Evolutionary conservation across 30 jellyfish, hydroid and myxozoan species (phyloP), one percentile per base, ranked within the genome.

Genomic region (Pseudorhiza aurosa): DNA sequence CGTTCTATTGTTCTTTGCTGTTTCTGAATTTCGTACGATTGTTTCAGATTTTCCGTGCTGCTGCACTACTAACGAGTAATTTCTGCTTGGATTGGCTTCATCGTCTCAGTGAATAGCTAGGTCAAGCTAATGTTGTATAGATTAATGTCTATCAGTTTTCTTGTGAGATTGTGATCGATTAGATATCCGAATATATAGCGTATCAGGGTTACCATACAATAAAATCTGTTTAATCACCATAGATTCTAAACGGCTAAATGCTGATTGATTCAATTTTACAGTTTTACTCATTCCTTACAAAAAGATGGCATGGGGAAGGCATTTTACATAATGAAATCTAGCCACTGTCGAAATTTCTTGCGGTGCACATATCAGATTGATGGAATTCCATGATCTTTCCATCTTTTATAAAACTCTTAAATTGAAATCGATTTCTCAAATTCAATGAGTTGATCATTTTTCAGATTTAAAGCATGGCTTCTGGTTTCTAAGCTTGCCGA

Each of bases 381-480:
- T 24, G 9, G 26, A 35, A 70, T 12, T 53, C 49, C 71, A 39
- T 45, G 83, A 70, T 70, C 83, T 60, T 53, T 47, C 27, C 33
- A 32, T 46, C 36, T 46, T 72, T 72, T 50, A 42, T 72, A 72
- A 39, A n/a, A 14, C 1, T 45, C 40, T 24, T 33, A 46, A 63
- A 49, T 49, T 17, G 65, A 65, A 65, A 57, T 49, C 62, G 14
- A 58, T 64, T 80, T 65, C 70, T 27, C 71, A 80, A 64, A 80
- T 80, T 65, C 50, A 80, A 80, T 80, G 77, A 80, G 29, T 22
- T 57, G 44, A 60, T 63, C 90, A 44, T 37, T 80, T 80, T 53
- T 17, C 77, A 62, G 30, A 80, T n/a, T 45, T 65, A 59, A 17
- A 57, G 58, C 44, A 43, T n/a, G 9, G 69, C 70, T 30, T 49